Base-by-base conservation (phyloP, 2,113 vertebrate genomes). In the Chloebia gouldiae region DNA sequence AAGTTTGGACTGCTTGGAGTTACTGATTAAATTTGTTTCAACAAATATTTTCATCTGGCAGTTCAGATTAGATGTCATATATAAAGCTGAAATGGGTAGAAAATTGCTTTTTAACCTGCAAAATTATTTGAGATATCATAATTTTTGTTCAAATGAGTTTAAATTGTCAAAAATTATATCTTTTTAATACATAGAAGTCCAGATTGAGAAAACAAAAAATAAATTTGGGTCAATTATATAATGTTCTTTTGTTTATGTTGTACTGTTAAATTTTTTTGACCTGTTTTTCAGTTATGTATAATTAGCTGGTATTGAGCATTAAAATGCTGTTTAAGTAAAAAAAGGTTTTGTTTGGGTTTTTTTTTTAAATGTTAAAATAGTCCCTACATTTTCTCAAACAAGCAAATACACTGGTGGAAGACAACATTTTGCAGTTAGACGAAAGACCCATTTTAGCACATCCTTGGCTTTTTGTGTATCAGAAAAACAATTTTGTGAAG, bases 281-380 rank as follows among this genome's bases (percentile, higher is more conserved):
- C 30, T 66, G 7, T 2, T 81, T 78, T 81, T 86, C 24, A n/a
- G 10, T 61, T 83, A 11, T 23, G 8, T 40, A 61, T 88, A 77
- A 86, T 86, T 93, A 83, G 22, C 12, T 81, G 50, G 37, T 51
- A 78, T 40, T 92, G 60, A 88, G 54, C 14, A 79, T 66, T 57
- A 84, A 73, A 57, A 70, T 59, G 2, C 35, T 59, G 7, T 54
- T 81, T 54, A 21, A 64, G 24, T n/a, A 47, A 84, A 30, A 39
- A 90, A 86, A 53, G 18, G 6, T 5, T n/a, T 44, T 65, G 5
- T 23, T 57, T 64, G 6, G 2, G 1, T 0, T 5, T 44, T 19
- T 61, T 45, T 60, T 73, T 35, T 6, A 8, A 61, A 70, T 35
- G 9, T 8, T 73, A 13, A 45, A 61, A 79, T n/a, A 18, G 3